These are phyloP conservation scores for Megathymus violae DNA, from an alignment of 1,140 invertebrate genomes.

Conservation along the genomic window DNA sequence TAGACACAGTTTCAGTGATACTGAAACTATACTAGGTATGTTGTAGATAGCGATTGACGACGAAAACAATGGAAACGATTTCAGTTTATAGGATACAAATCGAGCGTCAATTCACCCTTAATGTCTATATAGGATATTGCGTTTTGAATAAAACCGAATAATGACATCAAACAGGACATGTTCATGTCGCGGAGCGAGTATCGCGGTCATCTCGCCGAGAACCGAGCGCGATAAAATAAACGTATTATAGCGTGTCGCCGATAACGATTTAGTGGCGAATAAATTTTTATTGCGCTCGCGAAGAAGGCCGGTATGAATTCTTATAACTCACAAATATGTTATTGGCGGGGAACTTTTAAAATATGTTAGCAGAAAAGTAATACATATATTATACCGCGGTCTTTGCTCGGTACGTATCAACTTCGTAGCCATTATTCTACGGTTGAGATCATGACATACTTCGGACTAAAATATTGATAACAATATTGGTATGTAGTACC, in stretches of 20 bases:
- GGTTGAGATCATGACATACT: too few species aligned
- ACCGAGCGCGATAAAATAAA: slow-evolving; percentile 33
- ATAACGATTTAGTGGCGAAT: slow-evolving; percentile 36
- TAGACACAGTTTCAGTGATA: not conserved
- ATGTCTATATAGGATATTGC: slow-evolving; percentile 19
- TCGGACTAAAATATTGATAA: too few species aligned
- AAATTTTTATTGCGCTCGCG: slow-evolving; percentile 36
- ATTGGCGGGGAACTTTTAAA: not conserved
- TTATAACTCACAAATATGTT: slow-evolving; percentile 9
- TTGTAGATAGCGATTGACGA: too few species aligned
- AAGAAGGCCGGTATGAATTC: slow-evolving; percentile 4
- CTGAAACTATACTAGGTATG: too few species aligned
- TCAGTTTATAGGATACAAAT: slow-evolving; percentile 18
- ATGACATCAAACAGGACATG: slow-evolving; percentile 29
- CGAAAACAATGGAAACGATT: not conserved
- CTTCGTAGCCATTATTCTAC: too few species aligned
- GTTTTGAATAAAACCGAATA: slow-evolving; percentile 28
- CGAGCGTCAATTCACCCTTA: slow-evolving; percentile 18
- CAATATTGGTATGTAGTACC: too few species aligned
- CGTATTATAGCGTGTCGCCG: slow-evolving; percentile 31
- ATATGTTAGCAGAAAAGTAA: not conserved
- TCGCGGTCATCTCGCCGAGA: slow-evolving; percentile 25
- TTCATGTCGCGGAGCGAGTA: slow-evolving; percentile 25
- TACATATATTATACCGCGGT: too few species aligned
- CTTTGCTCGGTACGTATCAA: too few species aligned